These are phyloP conservation scores for Ctenodactylus gundi DNA, from an alignment of 2,113 vertebrate species.

Conservation along the genomic window DNA sequence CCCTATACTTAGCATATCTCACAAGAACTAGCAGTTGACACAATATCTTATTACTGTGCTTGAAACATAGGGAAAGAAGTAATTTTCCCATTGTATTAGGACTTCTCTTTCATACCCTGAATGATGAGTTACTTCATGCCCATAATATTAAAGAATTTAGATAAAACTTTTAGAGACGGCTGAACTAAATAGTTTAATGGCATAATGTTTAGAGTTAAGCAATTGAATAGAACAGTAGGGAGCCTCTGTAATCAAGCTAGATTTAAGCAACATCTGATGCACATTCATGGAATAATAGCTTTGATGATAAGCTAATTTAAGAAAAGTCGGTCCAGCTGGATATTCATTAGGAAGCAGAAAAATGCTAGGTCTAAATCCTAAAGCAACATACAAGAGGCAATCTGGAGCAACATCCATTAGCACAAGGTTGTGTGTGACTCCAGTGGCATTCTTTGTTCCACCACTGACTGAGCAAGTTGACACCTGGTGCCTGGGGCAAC, in stretches of 20 bases:
- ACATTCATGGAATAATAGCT: conserved; percentile 70
- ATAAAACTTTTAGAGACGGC: background rate
- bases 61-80: background rate
- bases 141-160: background rate
- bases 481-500: background rate
- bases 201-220: conserved; percentile 75
- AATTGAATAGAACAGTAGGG: conserved; percentile 64
- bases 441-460: background rate
- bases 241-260: conserved; percentile 58
- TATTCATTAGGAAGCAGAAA: conserved; percentile 56
- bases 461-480: conserved; percentile 23
- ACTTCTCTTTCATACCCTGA: conserved; percentile 36
- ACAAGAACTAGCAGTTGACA: background rate
- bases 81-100: conserved; percentile 18
- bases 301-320: conserved; percentile 69
- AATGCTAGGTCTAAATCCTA: conserved; percentile 31
- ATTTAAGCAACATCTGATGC: conserved; percentile 78
- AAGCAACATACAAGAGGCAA: conserved; percentile 54
- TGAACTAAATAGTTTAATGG: conserved; percentile 29
- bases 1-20: background rate
- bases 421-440: background rate
- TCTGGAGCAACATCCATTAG: conserved; percentile 40
- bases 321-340: conserved; percentile 73
- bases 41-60: background rate
- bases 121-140: background rate